phyloP scores from a whole-genome alignment of 2,888 invertebrate species.

The Zaprionus obscuricornis region DNA sequence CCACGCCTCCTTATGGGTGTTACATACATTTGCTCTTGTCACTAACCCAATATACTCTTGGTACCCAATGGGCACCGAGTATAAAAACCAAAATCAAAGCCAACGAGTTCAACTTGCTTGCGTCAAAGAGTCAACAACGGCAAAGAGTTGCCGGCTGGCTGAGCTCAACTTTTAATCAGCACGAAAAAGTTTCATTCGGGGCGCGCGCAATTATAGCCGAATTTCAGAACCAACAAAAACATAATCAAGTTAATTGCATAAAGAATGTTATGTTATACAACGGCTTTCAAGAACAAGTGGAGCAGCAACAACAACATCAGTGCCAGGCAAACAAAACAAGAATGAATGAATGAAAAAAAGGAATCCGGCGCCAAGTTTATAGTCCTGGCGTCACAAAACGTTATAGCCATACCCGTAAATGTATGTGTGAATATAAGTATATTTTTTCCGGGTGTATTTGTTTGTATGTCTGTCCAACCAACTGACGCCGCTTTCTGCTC shows the following conservation, averaged over 20 bases:
- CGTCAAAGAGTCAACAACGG: not conserved
- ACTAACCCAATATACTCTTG: no score
- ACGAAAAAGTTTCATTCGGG: conserved; percentile 40
- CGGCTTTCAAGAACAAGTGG: conserved; percentile 24
- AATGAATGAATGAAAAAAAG: conserved; percentile 20
- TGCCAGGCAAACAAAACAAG: conserved; percentile 19
- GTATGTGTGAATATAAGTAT: not conserved
- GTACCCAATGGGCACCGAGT: no score
- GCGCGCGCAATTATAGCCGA: conserved; percentile 59
- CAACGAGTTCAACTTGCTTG: conserved; percentile 60
- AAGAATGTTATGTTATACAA: conserved; percentile 53
- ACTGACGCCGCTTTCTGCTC: conserved; percentile 19
- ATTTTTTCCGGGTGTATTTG: conserved; percentile 4
- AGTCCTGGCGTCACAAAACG: conserved; percentile 46
- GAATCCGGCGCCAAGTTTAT: conserved; percentile 70
- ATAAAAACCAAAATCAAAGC: no score
- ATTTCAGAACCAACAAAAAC: conserved; percentile 67
- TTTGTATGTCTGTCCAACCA: conserved; percentile 34
- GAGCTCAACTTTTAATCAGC: conserved; percentile 69
- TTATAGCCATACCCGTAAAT: conserved; percentile 9
- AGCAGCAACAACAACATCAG: conserved; percentile 10
- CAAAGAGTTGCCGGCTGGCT: conserved; percentile 42
- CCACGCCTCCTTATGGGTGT: no score
- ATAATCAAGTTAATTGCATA: conserved; percentile 76
- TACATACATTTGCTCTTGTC: no score